Conservation (phyloP, 2,888 invertebrate species). For the Trachelus tabidus region DNA sequence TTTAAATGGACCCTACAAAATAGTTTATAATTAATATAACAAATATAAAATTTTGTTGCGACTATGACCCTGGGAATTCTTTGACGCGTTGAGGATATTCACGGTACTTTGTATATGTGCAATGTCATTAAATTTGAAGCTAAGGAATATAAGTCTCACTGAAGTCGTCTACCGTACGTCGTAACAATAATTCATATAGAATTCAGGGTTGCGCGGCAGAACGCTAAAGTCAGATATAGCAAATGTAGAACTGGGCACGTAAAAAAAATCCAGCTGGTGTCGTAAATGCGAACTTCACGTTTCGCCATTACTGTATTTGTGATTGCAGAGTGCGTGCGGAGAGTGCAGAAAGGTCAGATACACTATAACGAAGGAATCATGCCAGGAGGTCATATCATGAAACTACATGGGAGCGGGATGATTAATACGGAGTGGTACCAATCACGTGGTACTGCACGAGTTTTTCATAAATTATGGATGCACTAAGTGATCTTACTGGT, state of each 20-base stretch:
- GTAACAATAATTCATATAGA: background rate
- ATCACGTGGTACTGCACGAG: background rate
- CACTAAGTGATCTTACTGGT: no score
- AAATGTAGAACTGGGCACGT: background rate
- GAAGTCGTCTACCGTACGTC: background rate
- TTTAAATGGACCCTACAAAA: background rate
- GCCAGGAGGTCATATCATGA: background rate
- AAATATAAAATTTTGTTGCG: no score
- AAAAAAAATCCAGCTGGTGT: background rate
- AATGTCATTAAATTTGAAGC: background rate
- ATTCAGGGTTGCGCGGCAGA: background rate
- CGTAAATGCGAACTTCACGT: background rate
- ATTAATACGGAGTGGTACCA: background rate
- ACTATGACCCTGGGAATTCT: no score
- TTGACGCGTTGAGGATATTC: background rate
- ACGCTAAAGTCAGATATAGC: background rate
- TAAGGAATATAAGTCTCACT: background rate
- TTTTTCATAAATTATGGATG: background rate
- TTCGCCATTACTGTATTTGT: background rate
- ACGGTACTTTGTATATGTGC: background rate
- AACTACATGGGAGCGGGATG: background rate
- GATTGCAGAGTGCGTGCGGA: background rate
- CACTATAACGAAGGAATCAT: background rate
- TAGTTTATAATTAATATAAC: no score
- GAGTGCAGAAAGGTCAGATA: background rate